Evolutionary conservation across 2,113 vertebrate species (phyloP).

Genomic region (Pycnonotus jocosus): DNA sequence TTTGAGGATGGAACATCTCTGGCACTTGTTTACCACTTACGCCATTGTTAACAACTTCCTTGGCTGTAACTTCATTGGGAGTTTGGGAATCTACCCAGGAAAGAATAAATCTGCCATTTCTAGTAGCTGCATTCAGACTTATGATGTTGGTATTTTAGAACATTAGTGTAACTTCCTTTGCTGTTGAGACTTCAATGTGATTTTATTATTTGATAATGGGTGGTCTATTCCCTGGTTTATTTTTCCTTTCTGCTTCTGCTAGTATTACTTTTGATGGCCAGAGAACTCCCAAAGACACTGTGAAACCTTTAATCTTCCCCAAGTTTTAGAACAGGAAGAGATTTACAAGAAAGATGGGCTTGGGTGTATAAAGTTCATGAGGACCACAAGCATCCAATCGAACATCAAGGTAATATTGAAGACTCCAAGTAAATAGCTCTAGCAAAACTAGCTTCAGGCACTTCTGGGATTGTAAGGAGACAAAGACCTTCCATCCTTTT

Average conservation of each 20-base stretch:
- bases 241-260: neutral
- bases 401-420: neutral
- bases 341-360: neutral
- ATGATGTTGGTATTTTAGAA: neutral
- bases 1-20: neutral
- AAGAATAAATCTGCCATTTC: neutral
- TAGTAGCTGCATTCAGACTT: neutral
- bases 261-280: neutral
- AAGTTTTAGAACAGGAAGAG: neutral
- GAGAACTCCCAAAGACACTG: neutral
- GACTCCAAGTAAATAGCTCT: neutral
- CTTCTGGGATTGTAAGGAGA: neutral
- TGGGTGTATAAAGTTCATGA: neutral
- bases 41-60: neutral
- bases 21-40: neutral
- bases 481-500: neutral
- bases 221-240: neutral
- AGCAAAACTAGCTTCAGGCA: neutral
- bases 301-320: neutral
- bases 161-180: neutral
- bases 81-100: neutral
- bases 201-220: neutral
- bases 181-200: neutral
- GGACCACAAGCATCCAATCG: neutral
- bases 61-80: neutral